Percentiles rank a stretch among this genome's conserved stretches.
These are phyloP conservation scores for Callorhinus ursinus DNA, from an alignment of 2,113 vertebrate species.

Conservation along the genomic window DNA sequence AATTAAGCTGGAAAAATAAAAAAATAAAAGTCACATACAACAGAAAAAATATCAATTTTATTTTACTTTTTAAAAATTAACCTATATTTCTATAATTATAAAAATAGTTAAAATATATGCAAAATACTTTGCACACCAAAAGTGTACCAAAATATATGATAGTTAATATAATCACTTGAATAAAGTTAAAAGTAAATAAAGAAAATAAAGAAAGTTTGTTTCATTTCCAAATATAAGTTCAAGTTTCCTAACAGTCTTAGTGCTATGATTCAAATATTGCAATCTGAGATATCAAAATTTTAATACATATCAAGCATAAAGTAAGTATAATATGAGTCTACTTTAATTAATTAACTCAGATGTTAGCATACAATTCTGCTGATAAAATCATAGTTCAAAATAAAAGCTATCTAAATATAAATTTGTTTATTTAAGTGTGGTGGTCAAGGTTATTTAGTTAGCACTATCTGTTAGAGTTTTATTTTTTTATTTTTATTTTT, in stretches of 20 bases:
- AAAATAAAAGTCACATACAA: background rate
- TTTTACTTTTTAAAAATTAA: background rate
- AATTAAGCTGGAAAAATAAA: background rate
- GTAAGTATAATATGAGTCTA: background rate
- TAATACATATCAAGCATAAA: background rate
- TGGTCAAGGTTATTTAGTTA: background rate
- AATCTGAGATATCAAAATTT: background rate
- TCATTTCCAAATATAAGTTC: conserved; percentile 1
- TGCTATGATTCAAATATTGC: background rate
- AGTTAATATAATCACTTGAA: background rate
- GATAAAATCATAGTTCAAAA: conserved; percentile 45
- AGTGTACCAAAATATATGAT: background rate
- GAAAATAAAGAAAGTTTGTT: background rate
- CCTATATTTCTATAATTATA: background rate
- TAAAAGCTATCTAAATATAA: background rate
- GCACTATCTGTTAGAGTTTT: background rate
- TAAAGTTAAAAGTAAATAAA: background rate
- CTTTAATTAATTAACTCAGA: conserved; percentile 53
- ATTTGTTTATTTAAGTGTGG: background rate
- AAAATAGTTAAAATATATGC: background rate
- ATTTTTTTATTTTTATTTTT: background rate
- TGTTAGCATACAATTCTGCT: conserved; percentile 63
- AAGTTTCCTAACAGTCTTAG: background rate
- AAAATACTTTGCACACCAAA: background rate
- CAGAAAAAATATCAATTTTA: background rate